These are phyloP conservation scores for Graptemys geographica DNA, from an alignment of 2,797 vertebrate species.

Conservation along the genomic window DNA sequence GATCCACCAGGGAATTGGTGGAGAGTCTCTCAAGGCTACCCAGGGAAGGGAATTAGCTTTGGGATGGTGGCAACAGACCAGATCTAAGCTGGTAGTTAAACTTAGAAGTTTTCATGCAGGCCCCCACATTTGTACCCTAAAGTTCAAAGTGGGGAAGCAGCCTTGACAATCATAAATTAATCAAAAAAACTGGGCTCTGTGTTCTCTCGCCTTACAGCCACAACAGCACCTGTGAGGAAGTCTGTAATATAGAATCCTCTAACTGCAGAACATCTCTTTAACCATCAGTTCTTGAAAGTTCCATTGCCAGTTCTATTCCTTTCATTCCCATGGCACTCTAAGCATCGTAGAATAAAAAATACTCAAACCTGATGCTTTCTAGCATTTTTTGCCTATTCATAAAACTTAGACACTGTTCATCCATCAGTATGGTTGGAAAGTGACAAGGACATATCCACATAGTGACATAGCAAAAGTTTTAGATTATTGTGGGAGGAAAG, in stretches of 20 bases:
- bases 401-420: background rate
- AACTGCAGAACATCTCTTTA: background rate
- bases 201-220: background rate
- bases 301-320: background rate
- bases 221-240: background rate
- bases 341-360: background rate
- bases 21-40: too few relatives aligned
- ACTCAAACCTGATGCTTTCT: background rate
- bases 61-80: too few relatives aligned
- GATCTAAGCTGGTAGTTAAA: too few relatives aligned
- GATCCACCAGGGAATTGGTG: too few relatives aligned
- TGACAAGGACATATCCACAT: background rate
- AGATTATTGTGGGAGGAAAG: background rate
- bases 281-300: background rate
- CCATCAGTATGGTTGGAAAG: slow-evolving; percentile 6
- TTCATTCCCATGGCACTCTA: background rate
- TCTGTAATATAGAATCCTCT: background rate
- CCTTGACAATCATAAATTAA: background rate
- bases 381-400: background rate
- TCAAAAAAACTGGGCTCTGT: background rate
- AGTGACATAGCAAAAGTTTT: background rate
- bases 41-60: too few relatives aligned
- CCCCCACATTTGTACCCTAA: too few relatives aligned
- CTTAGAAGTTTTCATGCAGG: too few relatives aligned
- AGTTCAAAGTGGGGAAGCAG: too few relatives aligned